phyloP scores from a whole-genome alignment of 2,888 invertebrate genomes.

The Acrobasis consociella region DNA sequence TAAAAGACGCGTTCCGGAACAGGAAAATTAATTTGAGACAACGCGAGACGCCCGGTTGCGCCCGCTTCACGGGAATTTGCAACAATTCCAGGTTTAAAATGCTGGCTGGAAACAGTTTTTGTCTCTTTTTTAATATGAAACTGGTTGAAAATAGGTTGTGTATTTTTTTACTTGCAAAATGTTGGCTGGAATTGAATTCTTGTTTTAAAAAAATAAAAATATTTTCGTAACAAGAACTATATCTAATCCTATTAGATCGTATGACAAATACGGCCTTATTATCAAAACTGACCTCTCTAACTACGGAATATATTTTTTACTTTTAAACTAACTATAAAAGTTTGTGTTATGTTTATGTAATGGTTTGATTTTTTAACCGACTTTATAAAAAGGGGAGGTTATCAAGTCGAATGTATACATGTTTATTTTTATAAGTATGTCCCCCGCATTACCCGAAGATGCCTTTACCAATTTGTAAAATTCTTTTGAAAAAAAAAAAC shows the following conservation, averaged over 20 bases:
- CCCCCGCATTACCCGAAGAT: too few relatives aligned
- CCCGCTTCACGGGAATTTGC: constrained; percentile 16
- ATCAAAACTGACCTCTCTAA: not conserved
- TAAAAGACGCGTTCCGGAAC: constrained; percentile 35
- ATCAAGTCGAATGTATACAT: too few relatives aligned
- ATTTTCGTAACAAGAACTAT: not conserved
- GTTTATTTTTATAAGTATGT: too few relatives aligned
- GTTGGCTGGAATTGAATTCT: constrained; percentile 5
- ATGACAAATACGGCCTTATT: constrained; percentile 12
- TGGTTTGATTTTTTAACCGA: too few relatives aligned
- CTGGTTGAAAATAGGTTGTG: constrained; percentile 17
- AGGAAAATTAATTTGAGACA: constrained; percentile 42
- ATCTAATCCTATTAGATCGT: constrained; percentile 14
- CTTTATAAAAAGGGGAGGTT: too few relatives aligned
- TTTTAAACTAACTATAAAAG: not conserved
- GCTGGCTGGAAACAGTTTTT: constrained; percentile 19
- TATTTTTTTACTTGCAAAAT: constrained; percentile 6
- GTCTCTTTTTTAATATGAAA: constrained; percentile 11
- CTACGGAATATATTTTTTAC: constrained; percentile 1
- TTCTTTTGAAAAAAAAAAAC: too few relatives aligned
- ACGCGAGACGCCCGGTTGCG: constrained; percentile 27
- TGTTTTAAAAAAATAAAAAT: constrained; percentile 1
- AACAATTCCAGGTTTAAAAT: constrained; percentile 20
- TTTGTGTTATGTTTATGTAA: too few relatives aligned
- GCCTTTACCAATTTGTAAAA: too few relatives aligned